Conservation (phyloP, 2,888 invertebrate genomes). For the Trypoxylon attenuatum region DNA sequence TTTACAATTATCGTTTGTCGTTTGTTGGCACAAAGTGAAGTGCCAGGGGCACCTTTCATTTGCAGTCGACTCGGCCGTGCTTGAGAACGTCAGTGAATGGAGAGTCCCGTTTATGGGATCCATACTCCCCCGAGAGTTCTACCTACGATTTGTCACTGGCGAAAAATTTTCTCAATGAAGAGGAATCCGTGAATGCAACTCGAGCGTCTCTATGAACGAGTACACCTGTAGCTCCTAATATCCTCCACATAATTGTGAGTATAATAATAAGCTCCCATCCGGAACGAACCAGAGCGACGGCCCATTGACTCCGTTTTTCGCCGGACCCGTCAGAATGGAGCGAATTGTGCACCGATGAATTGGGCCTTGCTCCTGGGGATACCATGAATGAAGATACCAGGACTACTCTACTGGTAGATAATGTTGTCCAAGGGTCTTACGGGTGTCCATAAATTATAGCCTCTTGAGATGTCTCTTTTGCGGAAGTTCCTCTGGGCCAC, state of each 20-base stretch:
- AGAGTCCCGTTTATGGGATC: constrained; percentile 5
- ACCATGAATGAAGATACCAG: constrained; percentile 42
- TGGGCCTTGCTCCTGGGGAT: constrained; percentile 11
- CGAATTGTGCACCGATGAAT: constrained; percentile 47
- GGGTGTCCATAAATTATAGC: constrained; percentile 39
- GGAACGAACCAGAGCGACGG: constrained; percentile 43
- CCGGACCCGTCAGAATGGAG: constrained; percentile 28
- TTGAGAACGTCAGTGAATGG: constrained; percentile 29
- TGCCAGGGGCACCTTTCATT: constrained; percentile 23
- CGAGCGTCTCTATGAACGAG: constrained; percentile 34
- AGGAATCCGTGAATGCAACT: constrained; percentile 17
- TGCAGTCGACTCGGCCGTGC: constrained; percentile 1
- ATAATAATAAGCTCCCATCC: constrained; percentile 39
- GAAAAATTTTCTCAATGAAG: constrained; percentile 54
- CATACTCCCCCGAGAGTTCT: constrained; percentile 21
- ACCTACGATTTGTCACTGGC: constrained; percentile 51
- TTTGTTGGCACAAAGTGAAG: constrained; percentile 21
- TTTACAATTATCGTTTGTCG: constrained; percentile 40
- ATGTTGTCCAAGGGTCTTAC: constrained; percentile 30
- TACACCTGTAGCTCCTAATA: constrained; percentile 42
- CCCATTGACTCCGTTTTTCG: constrained; percentile 47
- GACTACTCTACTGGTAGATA: constrained; percentile 22
- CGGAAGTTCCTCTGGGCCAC: neutral
- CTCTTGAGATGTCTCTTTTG: constrained; percentile 22
- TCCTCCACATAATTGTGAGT: constrained; percentile 30